Evolutionary conservation across 2,888 invertebrate genomes (phyloP), one percentile per base, ranked within the genome.

Genomic region (Ophonus ardosiacus): DNA sequence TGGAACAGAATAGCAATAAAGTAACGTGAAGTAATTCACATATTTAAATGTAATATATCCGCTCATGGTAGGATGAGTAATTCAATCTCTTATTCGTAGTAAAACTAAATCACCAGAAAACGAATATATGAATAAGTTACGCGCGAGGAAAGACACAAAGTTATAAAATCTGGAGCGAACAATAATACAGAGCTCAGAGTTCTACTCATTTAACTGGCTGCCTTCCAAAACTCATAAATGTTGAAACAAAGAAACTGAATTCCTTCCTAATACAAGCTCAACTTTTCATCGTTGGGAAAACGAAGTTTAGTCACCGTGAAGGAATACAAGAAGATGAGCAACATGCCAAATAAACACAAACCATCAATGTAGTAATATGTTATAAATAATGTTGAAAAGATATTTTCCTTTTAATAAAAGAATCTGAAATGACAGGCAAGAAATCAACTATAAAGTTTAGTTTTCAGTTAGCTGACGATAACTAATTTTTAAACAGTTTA

Each of bases 161-260:
- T 74, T 43, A 74, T 74, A 74, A 43, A 74, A 74, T 74, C 71
- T 74, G 71, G 43, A 74, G 40, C 43, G 71, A 74, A 43, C 40
- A 43, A 74, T 74, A 68, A 68, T 68, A 68, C 68, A 31, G 31
- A 51, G 43, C 43, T 51, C 43, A 8, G 13, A 31, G 31, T 31
- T 21, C 63, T 63, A 63, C 31, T 59, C 56, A 79, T 78, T 57
- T 15, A 17, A 79, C 57, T 80, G 80, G 63, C 80, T 63, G 18
- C 43, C 15, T 63, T 80, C 80, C 63, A 63, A 80, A 80, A 43
- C 63, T 63, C 80, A 63, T 80, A 80, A 63, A 80, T 80, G 63
- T 63, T 63, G 59, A 80, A 63, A 80, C 63, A 59, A 80, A 80
- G 63, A 80, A 40, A 43, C 71, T 74, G 40, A 38, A 38, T 43